A percentile compares a stretch with the other conserved stretches of the same genome.
phyloP scores from a whole-genome alignment of 1,140 invertebrate genomes.

The Tribolium madens region DNA sequence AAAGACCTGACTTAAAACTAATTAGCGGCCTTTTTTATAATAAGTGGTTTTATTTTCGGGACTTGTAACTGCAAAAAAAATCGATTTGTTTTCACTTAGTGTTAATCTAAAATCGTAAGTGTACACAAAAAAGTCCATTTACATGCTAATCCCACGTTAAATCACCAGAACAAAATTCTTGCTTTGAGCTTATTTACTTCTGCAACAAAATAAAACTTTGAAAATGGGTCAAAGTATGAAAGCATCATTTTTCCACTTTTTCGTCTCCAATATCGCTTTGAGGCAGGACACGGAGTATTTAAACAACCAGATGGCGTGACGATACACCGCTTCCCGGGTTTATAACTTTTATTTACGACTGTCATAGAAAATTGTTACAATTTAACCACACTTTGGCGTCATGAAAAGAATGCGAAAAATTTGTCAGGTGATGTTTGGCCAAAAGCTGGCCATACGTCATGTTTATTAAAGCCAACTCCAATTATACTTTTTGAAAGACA shows the following conservation, averaged over 20 bases:
- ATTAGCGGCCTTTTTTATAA: background rate
- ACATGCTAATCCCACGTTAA: background rate
- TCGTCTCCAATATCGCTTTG: background rate
- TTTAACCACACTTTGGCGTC: background rate
- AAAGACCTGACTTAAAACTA: slow-evolving; percentile 29
- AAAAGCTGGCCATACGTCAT: background rate
- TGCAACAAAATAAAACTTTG: background rate
- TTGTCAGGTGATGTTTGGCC: background rate
- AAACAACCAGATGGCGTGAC: background rate
- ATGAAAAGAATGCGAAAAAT: background rate
- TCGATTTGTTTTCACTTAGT: background rate
- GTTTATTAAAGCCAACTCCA: background rate
- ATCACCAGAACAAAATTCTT: background rate
- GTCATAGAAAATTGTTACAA: background rate
- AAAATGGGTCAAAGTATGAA: background rate
- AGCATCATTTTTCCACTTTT: background rate
- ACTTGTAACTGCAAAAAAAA: no score
- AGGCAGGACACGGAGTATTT: background rate
- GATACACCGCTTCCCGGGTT: background rate
- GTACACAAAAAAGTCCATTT: background rate
- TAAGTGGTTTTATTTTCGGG: no score
- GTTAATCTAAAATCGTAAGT: background rate
- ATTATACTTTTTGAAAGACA: background rate
- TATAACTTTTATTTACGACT: background rate
- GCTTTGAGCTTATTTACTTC: background rate